These are phyloP conservation scores for Tipula vernalis DNA, from an alignment of 2,888 invertebrate species.

Conservation along the genomic window DNA sequence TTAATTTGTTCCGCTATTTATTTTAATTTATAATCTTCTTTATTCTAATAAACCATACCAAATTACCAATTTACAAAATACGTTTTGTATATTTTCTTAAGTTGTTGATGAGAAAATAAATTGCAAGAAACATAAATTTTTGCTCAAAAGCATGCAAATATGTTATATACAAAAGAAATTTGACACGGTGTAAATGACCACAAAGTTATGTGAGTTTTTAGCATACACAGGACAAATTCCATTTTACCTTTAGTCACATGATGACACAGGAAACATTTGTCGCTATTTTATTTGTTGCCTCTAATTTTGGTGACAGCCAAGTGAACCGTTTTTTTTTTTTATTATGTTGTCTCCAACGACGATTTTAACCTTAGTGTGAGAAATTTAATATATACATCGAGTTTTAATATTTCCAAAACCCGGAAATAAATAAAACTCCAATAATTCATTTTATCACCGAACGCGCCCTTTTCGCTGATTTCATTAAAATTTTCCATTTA, in stretches of 20 bases:
- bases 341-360: not conserved
- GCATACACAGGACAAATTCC: not conserved
- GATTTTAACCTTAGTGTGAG: not conserved
- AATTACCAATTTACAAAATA: too few relatives aligned
- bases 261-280: not conserved
- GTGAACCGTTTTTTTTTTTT: not conserved
- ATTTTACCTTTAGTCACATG: not conserved
- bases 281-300: not conserved
- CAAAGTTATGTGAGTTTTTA: not conserved
- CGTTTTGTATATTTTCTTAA: too few relatives aligned
- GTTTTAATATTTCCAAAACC: not conserved
- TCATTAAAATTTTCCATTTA: not conserved
- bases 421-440: not conserved
- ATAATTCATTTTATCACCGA: not conserved
- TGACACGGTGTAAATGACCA: not conserved
- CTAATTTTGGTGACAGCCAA: not conserved
- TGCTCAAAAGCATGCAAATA: not conserved
- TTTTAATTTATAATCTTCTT: too few relatives aligned
- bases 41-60: too few relatives aligned
- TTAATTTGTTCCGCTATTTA: too few relatives aligned
- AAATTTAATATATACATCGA: not conserved
- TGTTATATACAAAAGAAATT: not conserved
- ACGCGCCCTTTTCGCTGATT: not conserved
- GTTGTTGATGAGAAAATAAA: too few relatives aligned
- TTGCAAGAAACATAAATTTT: too few relatives aligned